phyloP scores from a whole-genome alignment of 2,797 vertebrate genomes.

The Linurgus olivaceus region DNA sequence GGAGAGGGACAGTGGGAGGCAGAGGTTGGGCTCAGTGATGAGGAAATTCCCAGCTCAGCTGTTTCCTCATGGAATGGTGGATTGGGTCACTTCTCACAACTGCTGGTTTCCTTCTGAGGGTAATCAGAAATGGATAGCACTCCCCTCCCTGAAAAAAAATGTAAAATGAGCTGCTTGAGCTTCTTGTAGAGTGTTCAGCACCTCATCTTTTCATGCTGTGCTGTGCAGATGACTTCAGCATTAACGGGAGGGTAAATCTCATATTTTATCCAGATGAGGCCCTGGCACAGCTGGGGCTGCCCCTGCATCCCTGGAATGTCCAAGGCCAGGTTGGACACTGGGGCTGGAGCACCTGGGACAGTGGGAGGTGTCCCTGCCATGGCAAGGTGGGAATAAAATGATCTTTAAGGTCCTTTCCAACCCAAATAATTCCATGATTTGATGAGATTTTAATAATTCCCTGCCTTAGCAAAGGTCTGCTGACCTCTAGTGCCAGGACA shows the following conservation, averaged over 20 bases:
- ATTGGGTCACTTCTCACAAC: not conserved
- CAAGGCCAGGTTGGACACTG: not conserved
- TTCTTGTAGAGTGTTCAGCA: not conserved
- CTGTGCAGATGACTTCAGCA: not conserved
- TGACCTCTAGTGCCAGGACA: conserved; percentile 50
- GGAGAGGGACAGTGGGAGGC: accelerated
- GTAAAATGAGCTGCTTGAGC: not conserved
- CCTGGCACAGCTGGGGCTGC: not conserved
- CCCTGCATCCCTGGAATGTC: not conserved
- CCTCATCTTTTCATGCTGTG: not conserved
- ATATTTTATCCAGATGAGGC: not conserved
- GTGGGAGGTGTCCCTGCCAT: not conserved
- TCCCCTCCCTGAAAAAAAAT: accelerated
- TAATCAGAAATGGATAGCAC: not conserved
- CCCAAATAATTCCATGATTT: not conserved
- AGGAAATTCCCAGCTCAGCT: not conserved
- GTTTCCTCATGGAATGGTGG: not conserved
- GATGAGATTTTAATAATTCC: not conserved
- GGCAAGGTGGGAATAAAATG: accelerated
- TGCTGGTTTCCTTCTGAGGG: not conserved
- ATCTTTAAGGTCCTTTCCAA: not conserved
- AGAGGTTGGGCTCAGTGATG: not conserved
- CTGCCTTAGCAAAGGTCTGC: conserved; percentile 1
- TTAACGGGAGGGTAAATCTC: not conserved
- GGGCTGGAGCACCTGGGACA: not conserved